These are phyloP conservation scores for Sesamia nonagrioides DNA, from an alignment of 1,140 invertebrate species.

Conservation along the genomic window DNA sequence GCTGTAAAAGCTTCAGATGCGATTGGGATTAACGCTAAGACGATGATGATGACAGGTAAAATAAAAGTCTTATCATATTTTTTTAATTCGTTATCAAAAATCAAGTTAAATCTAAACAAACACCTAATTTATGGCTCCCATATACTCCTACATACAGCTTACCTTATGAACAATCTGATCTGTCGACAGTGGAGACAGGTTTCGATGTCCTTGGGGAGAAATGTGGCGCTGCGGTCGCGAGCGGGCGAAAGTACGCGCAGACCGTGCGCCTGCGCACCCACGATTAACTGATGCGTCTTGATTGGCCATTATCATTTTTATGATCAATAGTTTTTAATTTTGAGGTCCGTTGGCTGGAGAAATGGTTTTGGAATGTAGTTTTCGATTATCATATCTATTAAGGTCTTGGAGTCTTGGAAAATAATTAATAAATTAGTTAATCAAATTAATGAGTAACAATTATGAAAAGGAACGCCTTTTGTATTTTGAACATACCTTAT, in stretches of 20 bases:
- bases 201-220: constrained; percentile 74
- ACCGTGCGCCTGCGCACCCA: not conserved
- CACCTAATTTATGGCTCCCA: constrained; percentile 12
- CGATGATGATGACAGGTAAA: too few species aligned
- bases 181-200: constrained; percentile 60
- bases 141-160: not conserved
- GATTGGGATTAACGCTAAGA: too few species aligned
- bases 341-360: not conserved
- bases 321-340: not conserved
- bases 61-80: too few species aligned
- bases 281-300: constrained; percentile 1
- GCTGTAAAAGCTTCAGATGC: too few species aligned
- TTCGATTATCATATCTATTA: too few species aligned
- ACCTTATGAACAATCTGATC: not conserved
- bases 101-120: not conserved
- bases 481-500: too few species aligned
- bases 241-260: constrained; percentile 67
- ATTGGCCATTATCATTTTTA: constrained; percentile 17
- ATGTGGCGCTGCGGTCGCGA: constrained; percentile 55
- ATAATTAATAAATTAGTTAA: too few species aligned
- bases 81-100: too few species aligned
- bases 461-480: too few species aligned
- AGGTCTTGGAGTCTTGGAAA: too few species aligned
- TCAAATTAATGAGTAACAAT: too few species aligned
- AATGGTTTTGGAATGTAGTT: not conserved